Percentiles rank a stretch among this genome's conserved stretches.
Evolutionary conservation across 2,888 invertebrate species (phyloP).

Genomic region (Chymomyza amoena): DNA sequence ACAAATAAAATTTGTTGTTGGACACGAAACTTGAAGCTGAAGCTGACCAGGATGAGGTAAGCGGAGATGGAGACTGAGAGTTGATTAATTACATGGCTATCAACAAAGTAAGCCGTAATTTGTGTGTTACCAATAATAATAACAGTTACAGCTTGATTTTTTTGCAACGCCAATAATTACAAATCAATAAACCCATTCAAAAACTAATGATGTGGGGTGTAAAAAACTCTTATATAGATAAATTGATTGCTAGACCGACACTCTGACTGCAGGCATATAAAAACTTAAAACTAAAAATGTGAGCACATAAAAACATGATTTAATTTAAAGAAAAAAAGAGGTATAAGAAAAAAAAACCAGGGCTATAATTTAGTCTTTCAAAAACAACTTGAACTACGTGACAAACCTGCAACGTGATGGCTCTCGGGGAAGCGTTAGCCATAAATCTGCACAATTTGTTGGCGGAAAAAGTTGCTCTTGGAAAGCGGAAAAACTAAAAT

Average conservation of each 20-base stretch:
- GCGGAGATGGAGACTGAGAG: conserved; percentile 5
- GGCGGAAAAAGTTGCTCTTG: conserved; percentile 24
- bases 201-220: conserved; percentile 15
- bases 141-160: conserved; percentile 9
- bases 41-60: not conserved
- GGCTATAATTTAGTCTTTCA: conserved; percentile 34
- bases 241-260: not conserved
- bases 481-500: conserved; percentile 29
- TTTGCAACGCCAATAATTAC: conserved; percentile 28
- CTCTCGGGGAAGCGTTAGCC: conserved; percentile 28
- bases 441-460: conserved; percentile 32
- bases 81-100: conserved; percentile 34
- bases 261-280: not conserved
- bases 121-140: conserved; percentile 21
- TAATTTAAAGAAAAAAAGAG: conserved; percentile 15
- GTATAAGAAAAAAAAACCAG: conserved; percentile 1
- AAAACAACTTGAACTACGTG: conserved; percentile 42
- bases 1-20: not conserved
- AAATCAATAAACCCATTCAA: conserved; percentile 40
- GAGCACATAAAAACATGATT: conserved; percentile 35
- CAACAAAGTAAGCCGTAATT: not conserved
- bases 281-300: conserved; percentile 1
- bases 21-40: not conserved
- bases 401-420: conserved; percentile 43
- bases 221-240: not conserved